Percentiles rank a stretch among this genome's conserved stretches.
Evolutionary conservation across 2,113 vertebrate genomes (phyloP).

Genomic region (Pholis gunnellus): DNA sequence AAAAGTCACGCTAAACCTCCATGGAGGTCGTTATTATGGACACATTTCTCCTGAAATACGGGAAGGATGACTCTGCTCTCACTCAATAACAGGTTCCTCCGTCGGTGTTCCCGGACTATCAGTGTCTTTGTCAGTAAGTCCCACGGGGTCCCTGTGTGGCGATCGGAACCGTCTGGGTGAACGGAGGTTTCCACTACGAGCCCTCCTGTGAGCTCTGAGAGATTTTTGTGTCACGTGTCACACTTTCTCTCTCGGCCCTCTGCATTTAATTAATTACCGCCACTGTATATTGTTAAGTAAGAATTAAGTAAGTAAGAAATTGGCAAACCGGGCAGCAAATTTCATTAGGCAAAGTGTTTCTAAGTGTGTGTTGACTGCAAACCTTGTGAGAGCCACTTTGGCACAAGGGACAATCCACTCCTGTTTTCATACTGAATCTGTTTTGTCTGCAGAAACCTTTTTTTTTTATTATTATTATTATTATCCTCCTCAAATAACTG

Average conservation of each 20-base stretch:
- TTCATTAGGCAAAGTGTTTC: constrained; percentile 73
- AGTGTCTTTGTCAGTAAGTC: constrained; percentile 51
- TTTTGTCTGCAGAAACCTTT: constrained; percentile 35
- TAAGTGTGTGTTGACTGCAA: constrained; percentile 23
- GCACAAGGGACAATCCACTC: constrained; percentile 17
- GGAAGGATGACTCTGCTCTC: constrained; percentile 45
- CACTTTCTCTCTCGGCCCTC: constrained; percentile 42
- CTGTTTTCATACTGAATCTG: constrained; percentile 14
- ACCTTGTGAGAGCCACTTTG: constrained; percentile 42
- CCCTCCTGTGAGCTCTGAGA: constrained; percentile 39
- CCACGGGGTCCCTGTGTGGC: constrained; percentile 25
- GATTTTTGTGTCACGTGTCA: constrained; percentile 55
- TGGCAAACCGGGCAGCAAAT: constrained; percentile 69
- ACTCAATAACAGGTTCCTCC: constrained; percentile 29
- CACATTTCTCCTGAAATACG: constrained; percentile 25
- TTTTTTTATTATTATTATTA: neutral
- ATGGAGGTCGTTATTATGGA: constrained; percentile 22
- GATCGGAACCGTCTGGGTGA: constrained; percentile 43
- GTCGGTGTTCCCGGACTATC: constrained; percentile 43
- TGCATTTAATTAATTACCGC: constrained; percentile 69
- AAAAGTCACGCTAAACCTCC: constrained; percentile 24
- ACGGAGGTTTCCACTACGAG: constrained; percentile 43
- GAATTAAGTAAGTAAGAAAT: constrained; percentile 74
- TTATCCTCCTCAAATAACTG: constrained; percentile 9
- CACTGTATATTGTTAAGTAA: constrained; percentile 57